phyloP scores from a whole-genome alignment of 2,113 vertebrate species.

The Larimichthys polyactis region DNA sequence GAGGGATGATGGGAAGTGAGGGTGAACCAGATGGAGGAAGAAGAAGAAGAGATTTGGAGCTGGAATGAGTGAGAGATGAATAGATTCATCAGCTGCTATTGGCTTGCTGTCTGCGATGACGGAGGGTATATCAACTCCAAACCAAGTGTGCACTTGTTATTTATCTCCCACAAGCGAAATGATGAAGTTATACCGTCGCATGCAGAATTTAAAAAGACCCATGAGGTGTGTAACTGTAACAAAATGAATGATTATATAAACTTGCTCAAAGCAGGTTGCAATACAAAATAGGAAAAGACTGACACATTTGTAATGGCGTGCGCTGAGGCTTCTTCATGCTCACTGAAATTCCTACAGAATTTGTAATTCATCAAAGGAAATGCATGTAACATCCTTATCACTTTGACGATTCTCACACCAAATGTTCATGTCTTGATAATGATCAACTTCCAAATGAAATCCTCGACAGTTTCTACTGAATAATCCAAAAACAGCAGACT shows the following conservation, averaged over 20 bases:
- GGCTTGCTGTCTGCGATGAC: conserved; percentile 20
- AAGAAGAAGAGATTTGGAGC: conserved; percentile 11
- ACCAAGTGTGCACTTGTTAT: neutral
- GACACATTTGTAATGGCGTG: conserved; percentile 6
- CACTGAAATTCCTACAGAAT: conserved; percentile 16
- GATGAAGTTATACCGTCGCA: neutral
- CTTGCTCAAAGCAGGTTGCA: conserved; percentile 13
- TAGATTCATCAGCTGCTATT: conserved; percentile 47
- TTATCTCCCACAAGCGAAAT: conserved; percentile 7
- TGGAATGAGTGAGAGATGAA: conserved; percentile 27
- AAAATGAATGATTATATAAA: conserved; percentile 24
- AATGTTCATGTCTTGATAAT: conserved; percentile 3
- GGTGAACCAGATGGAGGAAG: conserved; percentile 14
- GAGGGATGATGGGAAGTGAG: neutral
- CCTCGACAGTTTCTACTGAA: neutral
- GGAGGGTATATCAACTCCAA: neutral
- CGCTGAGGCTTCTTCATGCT: conserved; percentile 1
- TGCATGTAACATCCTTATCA: neutral
- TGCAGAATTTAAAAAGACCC: conserved; percentile 16
- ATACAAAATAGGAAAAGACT: conserved; percentile 27
- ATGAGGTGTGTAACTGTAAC: neutral
- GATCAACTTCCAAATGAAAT: conserved; percentile 18
- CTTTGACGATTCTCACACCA: neutral
- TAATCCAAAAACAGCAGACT: conserved; percentile 19
- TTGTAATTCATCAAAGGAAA: conserved; percentile 44